Conservation (phyloP, 2,888 invertebrate species). For the Blastobasis adustella region DNA sequence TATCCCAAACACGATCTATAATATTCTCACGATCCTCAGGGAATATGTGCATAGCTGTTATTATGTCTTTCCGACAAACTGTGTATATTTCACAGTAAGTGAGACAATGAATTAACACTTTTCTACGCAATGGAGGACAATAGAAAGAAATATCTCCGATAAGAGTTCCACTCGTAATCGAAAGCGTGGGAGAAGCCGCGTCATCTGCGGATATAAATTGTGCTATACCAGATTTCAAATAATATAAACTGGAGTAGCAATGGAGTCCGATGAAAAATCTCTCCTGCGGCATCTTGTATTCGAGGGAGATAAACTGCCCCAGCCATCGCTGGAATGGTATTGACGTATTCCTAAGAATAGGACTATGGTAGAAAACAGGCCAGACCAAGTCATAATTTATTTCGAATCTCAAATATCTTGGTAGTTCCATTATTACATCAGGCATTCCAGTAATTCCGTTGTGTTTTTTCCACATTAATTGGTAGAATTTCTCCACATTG, state of each 20-base stretch:
- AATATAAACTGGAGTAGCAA: neutral
- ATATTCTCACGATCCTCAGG: neutral
- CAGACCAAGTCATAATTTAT: neutral
- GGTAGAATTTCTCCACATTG: slow-evolving; percentile 1
- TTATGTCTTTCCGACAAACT: neutral
- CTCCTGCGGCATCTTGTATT: neutral
- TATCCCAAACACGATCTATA: neutral
- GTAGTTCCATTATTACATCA: neutral
- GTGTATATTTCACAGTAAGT: slow-evolving; percentile 1
- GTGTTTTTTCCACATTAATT: slow-evolving; percentile 1
- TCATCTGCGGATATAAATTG: neutral
- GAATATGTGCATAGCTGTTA: neutral
- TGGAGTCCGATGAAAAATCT: neutral
- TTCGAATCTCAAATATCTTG: neutral
- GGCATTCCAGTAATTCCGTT: neutral
- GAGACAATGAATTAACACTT: neutral
- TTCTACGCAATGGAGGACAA: neutral
- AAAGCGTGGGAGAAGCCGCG: neutral
- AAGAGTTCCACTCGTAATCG: neutral
- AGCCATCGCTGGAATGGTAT: neutral
- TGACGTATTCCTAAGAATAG: neutral
- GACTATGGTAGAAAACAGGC: slow-evolving; percentile 3
- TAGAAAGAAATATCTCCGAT: neutral
- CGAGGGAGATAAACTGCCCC: neutral
- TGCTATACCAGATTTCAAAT: neutral